These are phyloP conservation scores for Vespertilio murinus DNA, from an alignment of 2,797 vertebrate genomes.

Conservation along the genomic window DNA sequence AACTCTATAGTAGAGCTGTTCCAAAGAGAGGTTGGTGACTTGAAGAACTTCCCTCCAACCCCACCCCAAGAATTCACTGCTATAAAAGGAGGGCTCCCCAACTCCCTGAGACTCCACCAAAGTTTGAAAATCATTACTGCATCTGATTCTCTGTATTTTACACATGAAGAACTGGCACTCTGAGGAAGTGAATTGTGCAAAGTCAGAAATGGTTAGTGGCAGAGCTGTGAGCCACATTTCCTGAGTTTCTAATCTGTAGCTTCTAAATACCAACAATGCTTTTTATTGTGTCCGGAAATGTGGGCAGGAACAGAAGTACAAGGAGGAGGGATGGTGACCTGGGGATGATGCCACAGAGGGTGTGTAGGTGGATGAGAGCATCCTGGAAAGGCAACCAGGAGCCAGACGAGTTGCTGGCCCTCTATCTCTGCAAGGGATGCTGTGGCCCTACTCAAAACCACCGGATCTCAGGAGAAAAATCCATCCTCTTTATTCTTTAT, in stretches of 20 bases:
- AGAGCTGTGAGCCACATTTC: neutral
- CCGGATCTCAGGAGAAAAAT: neutral
- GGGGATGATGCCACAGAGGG: neutral
- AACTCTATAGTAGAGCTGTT: neutral
- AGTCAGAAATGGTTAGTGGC: neutral
- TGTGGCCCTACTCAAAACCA: neutral
- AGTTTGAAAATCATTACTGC: neutral
- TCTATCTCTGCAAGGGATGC: neutral
- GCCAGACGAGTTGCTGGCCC: neutral
- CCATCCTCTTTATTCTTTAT: neutral
- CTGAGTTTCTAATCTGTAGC: neutral
- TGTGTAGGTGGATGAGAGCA: fast-evolving
- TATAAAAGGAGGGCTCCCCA: neutral
- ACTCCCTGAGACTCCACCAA: neutral
- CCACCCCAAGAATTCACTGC: neutral
- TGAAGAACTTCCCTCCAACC: neutral
- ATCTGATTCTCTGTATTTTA: neutral
- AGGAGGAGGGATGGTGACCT: neutral
- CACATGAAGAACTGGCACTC: neutral
- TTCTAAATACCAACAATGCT: neutral
- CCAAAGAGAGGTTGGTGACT: neutral
- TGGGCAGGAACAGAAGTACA: neutral
- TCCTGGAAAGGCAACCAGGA: neutral
- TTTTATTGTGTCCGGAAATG: neutral
- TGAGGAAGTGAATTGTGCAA: neutral